Conservation (phyloP, 2,888 invertebrate genomes). For the Caenorhabditis plicata region DNA sequence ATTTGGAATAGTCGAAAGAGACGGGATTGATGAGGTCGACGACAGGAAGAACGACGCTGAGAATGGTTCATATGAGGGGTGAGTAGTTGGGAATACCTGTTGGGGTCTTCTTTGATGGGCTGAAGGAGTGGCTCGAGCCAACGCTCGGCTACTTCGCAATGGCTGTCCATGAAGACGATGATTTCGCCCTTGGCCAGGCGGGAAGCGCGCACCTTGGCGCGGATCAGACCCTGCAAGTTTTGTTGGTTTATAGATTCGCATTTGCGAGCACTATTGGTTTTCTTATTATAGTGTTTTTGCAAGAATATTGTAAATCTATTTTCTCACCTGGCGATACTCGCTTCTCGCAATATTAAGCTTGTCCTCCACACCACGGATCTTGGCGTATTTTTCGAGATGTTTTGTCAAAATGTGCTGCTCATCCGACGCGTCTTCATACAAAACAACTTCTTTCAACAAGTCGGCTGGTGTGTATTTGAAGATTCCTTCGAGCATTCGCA, state of each 20-base stretch:
- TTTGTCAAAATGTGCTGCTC: constrained; percentile 35
- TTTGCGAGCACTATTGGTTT: constrained; percentile 13
- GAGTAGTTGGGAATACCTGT: constrained; percentile 11
- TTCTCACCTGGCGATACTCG: constrained; percentile 38
- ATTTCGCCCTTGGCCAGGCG: constrained; percentile 87
- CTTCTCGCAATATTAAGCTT: constrained; percentile 38
- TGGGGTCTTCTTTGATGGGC: constrained; percentile 75
- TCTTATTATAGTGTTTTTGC: no score
- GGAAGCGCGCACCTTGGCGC: constrained; percentile 73
- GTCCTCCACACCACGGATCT: constrained; percentile 31
- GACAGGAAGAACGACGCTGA: constrained; percentile 92
- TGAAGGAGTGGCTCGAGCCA: constrained; percentile 93
- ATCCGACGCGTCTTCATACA: constrained; percentile 65
- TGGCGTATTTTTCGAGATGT: constrained; percentile 47
- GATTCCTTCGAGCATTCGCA: constrained; percentile 71
- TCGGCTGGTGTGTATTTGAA: constrained; percentile 49
- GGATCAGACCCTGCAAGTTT: constrained; percentile 24
- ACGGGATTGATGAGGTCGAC: constrained; percentile 98
- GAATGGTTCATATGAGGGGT: constrained; percentile 6
- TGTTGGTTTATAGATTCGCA: no score
- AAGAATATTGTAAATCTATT: not conserved
- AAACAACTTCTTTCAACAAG: constrained; percentile 62
- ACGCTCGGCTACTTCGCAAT: constrained; percentile 89
- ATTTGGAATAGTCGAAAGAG: constrained; percentile 82
- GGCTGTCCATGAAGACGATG: constrained; percentile 93